phyloP scores from a whole-genome alignment of 2,113 vertebrate genomes.

The Phylloscopus trochilus region DNA sequence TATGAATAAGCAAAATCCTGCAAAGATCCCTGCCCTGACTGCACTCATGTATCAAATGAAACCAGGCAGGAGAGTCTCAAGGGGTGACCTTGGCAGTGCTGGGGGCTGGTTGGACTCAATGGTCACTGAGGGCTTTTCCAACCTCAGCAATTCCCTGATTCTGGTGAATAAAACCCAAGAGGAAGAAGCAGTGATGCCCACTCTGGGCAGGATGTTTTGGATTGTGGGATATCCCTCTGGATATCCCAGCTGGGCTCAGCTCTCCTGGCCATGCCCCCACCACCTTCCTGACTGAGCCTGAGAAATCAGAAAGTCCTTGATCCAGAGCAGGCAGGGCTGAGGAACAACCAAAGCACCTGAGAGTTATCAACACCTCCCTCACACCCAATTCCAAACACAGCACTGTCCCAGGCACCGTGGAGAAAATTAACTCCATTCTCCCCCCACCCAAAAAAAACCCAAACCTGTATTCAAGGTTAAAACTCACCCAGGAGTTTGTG shows the following conservation, averaged over 20 bases:
- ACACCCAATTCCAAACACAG: not conserved
- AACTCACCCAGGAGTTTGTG: not conserved
- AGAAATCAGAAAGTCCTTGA: not conserved
- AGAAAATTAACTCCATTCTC: not conserved
- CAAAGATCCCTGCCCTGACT: no score
- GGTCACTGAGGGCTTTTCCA: not conserved
- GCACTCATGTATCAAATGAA: no score
- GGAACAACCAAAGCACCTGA: not conserved
- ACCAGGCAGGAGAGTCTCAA: no score
- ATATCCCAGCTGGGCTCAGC: not conserved
- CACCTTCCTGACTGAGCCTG: not conserved
- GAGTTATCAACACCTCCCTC: not conserved
- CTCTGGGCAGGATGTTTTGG: rapidly evolving
- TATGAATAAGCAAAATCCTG: no score
- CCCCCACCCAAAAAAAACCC: rapidly evolving
- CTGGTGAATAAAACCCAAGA: rapidly evolving
- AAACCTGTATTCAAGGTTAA: rapidly evolving
- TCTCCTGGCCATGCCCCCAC: not conserved
- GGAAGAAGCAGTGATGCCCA: not conserved
- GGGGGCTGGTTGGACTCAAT: rapidly evolving
- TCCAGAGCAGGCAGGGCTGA: not conserved
- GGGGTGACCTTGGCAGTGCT: not conserved
- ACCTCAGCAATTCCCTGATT: not conserved
- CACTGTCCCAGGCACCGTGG: not conserved
- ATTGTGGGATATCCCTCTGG: not conserved